Percentiles rank a stretch among this genome's conserved stretches.
These are phyloP conservation scores for Heterodera carotae DNA, from an alignment of 1,140 invertebrate genomes.

Conservation along the genomic window DNA sequence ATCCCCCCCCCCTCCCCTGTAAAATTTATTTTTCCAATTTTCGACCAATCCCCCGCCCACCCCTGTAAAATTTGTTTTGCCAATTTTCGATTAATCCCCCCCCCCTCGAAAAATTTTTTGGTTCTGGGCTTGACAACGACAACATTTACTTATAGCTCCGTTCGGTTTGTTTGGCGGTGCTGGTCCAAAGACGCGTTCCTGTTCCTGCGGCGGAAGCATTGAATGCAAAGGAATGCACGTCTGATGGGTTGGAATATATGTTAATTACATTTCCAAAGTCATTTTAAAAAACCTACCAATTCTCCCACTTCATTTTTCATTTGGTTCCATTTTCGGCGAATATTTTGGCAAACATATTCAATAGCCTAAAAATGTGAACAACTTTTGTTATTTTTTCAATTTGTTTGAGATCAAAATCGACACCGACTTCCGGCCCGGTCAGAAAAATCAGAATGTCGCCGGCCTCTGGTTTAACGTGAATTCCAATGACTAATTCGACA, in stretches of 20 bases:
- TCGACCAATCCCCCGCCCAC: too few relatives aligned
- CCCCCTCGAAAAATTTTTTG: too few relatives aligned
- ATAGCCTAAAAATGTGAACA: conserved; percentile 88
- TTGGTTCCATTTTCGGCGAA: conserved; percentile 66
- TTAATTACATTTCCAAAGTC: neutral
- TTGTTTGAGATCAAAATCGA: neutral
- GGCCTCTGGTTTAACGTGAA: conserved; percentile 37
- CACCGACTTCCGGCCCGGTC: conserved; percentile 91
- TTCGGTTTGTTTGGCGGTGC: conserved; percentile 73
- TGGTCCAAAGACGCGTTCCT: conserved; percentile 77
- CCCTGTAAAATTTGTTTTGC: too few relatives aligned
- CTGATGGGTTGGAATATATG: neutral
- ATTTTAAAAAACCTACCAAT: conserved; percentile 65
- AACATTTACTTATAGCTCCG: conserved; percentile 68
- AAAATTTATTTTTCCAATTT: too few relatives aligned
- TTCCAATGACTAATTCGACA: conserved; percentile 48
- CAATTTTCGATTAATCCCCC: too few relatives aligned
- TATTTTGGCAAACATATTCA: conserved; percentile 74
- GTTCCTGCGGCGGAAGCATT: conserved; percentile 74
- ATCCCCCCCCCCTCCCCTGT: too few relatives aligned
- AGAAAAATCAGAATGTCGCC: conserved; percentile 74
- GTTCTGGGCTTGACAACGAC: too few relatives aligned
- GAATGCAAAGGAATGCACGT: conserved; percentile 72
- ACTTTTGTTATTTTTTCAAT: neutral
- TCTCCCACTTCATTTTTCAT: conserved; percentile 55